Percentiles rank a stretch among this genome's conserved stretches.
These are phyloP conservation scores for Axis porcinus DNA, from an alignment of 2,113 vertebrate species.

Conservation along the genomic window DNA sequence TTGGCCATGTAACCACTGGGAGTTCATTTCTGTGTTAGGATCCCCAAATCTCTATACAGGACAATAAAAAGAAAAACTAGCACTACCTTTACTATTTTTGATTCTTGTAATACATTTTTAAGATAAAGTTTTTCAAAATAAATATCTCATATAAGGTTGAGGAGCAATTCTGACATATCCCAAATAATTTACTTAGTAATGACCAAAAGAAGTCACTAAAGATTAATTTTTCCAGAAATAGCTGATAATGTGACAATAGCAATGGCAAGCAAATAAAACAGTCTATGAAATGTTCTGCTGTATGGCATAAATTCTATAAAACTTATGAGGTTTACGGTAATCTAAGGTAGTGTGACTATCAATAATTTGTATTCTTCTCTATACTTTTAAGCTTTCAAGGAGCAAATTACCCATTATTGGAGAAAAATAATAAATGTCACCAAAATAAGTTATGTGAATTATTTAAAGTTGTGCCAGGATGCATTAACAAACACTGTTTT, in stretches of 20 bases:
- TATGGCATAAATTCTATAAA: background rate
- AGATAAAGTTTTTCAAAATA: background rate
- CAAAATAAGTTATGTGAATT: background rate
- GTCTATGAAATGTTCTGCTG: background rate
- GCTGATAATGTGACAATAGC: background rate
- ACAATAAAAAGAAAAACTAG: background rate
- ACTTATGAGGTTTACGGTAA: background rate
- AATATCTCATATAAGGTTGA: background rate
- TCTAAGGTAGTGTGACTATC: background rate
- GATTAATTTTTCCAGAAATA: background rate
- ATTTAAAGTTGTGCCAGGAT: background rate
- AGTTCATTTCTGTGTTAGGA: background rate
- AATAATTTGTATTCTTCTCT: background rate
- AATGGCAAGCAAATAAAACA: background rate
- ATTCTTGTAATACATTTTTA: background rate
- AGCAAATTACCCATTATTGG: background rate
- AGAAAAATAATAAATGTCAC: background rate
- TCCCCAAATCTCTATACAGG: background rate
- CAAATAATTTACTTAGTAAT: background rate
- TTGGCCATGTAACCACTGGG: background rate
- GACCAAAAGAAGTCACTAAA: background rate
- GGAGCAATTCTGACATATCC: background rate
- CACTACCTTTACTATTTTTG: background rate
- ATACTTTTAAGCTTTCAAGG: background rate
- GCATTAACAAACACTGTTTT: background rate